Percentiles rank a stretch among this genome's conserved stretches.
These are phyloP conservation scores for Hemibagrus guttatus DNA, from an alignment of 2,797 vertebrate species.

Conservation along the genomic window DNA sequence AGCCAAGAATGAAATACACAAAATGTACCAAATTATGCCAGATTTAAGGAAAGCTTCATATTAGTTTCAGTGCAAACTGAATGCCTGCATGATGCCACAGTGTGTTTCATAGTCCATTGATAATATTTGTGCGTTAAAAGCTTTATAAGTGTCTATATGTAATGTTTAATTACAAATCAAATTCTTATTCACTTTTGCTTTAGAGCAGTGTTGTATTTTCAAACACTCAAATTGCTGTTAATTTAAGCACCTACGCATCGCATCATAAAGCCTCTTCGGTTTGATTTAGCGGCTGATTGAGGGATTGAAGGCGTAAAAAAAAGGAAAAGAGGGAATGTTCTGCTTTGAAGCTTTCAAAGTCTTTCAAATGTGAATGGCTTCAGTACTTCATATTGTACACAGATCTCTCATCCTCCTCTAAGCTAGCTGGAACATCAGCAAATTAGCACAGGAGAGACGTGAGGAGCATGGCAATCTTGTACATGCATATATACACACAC, in stretches of 20 bases:
- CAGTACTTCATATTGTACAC: constrained; percentile 22
- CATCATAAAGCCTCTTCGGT: not conserved
- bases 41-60: not conserved
- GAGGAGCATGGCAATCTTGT: constrained; percentile 48
- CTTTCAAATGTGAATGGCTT: constrained; percentile 15
- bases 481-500: not conserved
- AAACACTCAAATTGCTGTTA: not conserved
- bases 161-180: not conserved
- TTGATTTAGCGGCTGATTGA: constrained; percentile 15
- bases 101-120: not conserved
- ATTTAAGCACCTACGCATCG: not conserved
- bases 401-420: constrained; percentile 25
- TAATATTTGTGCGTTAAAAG: not conserved
- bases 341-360: constrained; percentile 31
- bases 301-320: not conserved
- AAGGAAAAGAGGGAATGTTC: not conserved
- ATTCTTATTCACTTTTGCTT: not conserved
- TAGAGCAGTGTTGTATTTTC: not conserved
- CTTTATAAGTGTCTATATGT: not conserved
- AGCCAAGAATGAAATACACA: not conserved
- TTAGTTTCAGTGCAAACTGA: not conserved
- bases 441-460: constrained; percentile 68
- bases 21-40: not conserved
- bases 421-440: constrained; percentile 66
- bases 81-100: not conserved